Percentiles rank a stretch among this genome's conserved stretches.
Conservation (phyloP, 1,140 invertebrate species). For the Bombus polaris region DNA sequence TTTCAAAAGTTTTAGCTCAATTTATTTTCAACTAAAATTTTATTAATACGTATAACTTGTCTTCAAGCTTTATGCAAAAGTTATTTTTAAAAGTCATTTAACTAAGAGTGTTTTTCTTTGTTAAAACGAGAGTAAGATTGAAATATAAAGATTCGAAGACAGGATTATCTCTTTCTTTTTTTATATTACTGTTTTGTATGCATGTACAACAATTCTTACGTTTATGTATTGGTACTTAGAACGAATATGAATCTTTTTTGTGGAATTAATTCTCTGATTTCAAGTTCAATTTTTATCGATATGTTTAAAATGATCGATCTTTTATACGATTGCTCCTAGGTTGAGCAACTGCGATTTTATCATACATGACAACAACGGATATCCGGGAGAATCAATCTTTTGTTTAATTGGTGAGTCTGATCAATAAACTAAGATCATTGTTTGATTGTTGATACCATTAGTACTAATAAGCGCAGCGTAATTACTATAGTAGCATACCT, state of each 20-base stretch:
- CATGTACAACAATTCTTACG: too few relatives aligned
- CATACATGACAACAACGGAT: slow-evolving; percentile 73
- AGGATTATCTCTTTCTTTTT: neutral
- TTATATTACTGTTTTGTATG: neutral
- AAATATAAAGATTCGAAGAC: neutral
- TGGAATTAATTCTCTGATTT: neutral
- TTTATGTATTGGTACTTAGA: too few relatives aligned
- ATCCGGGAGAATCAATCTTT: slow-evolving; percentile 63
- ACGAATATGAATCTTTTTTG: neutral
- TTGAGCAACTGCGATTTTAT: slow-evolving; percentile 25
- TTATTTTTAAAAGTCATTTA: neutral
- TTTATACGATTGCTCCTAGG: slow-evolving; percentile 30
- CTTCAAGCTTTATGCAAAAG: neutral
- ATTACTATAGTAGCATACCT: neutral
- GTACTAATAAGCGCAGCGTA: neutral
- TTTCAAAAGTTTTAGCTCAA: neutral
- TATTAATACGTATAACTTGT: neutral
- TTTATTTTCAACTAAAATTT: neutral
- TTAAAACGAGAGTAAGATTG: neutral
- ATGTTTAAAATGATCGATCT: neutral
- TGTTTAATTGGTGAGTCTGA: slow-evolving; percentile 66
- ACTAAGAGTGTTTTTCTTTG: neutral
- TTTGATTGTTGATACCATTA: neutral
- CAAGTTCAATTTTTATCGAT: neutral
- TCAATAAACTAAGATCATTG: neutral